phyloP scores from a whole-genome alignment of 2,888 invertebrate species.

The Arctia plantaginis region DNA sequence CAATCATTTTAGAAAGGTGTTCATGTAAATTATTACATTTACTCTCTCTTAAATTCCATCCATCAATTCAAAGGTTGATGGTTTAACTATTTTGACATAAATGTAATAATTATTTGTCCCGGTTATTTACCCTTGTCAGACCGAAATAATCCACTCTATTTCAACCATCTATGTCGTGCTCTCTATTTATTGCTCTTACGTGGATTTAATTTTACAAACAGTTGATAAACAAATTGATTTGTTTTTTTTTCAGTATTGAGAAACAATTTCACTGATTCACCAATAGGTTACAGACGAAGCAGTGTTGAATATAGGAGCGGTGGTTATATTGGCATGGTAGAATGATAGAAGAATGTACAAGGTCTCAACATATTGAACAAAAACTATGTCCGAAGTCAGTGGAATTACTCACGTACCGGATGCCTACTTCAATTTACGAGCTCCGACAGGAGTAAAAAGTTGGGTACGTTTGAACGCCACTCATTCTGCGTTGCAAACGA shows the following conservation, averaged over 20 bases:
- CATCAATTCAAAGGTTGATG: too few species aligned
- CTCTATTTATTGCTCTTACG: too few species aligned
- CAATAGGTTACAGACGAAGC: not conserved
- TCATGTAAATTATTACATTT: too few species aligned
- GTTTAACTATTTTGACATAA: too few species aligned
- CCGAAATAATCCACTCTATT: too few species aligned
- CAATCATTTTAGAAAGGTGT: too few species aligned
- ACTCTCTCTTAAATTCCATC: too few species aligned
- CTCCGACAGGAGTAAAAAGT: slow-evolving; percentile 65
- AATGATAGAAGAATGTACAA: not conserved
- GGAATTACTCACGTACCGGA: slow-evolving; percentile 62
- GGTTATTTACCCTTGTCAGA: too few species aligned
- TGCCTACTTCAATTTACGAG: slow-evolving; percentile 67
- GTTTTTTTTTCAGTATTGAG: not conserved
- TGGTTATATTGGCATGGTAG: not conserved
- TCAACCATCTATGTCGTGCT: too few species aligned
- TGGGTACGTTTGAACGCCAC: slow-evolving; percentile 47
- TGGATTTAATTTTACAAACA: not conserved
- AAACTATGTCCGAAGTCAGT: slow-evolving; percentile 37
- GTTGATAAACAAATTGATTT: too few species aligned
- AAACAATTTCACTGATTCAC: not conserved
- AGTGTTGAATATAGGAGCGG: not conserved
- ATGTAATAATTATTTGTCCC: too few species aligned
- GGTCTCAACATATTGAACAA: slow-evolving; percentile 6
- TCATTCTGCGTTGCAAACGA: slow-evolving; percentile 61